phyloP scores from a whole-genome alignment of 2,113 vertebrate genomes.

The Forbesichthys papilliferus region DNA sequence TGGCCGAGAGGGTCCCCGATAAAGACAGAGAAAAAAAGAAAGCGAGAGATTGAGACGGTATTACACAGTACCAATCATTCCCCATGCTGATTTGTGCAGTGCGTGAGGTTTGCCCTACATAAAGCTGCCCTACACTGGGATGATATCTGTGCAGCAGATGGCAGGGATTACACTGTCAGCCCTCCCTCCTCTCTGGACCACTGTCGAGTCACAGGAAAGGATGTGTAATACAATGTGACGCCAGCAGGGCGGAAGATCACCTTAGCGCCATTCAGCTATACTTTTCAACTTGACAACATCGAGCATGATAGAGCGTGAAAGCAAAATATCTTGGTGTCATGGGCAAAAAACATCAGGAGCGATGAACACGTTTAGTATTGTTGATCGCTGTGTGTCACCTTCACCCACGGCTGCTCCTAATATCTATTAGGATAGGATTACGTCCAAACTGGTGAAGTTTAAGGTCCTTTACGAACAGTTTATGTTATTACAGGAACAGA shows the following conservation, averaged over 20 bases:
- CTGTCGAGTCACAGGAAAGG: constrained; percentile 46
- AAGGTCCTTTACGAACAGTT: too few relatives aligned
- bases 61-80: constrained; percentile 53
- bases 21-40: constrained; percentile 24
- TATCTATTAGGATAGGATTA: too few relatives aligned
- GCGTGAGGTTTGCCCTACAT: constrained; percentile 57
- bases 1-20: neutral
- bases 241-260: neutral
- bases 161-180: constrained; percentile 60
- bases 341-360: too few relatives aligned
- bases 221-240: constrained; percentile 40
- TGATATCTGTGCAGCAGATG: constrained; percentile 64
- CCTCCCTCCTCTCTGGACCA: constrained; percentile 21
- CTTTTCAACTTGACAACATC: neutral
- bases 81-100: constrained; percentile 26
- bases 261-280: neutral
- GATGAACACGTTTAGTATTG: too few relatives aligned
- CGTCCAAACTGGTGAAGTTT: too few relatives aligned
- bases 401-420: too few relatives aligned
- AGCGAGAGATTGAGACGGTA: constrained; percentile 26
- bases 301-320: neutral
- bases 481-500: too few relatives aligned
- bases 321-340: neutral
- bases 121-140: constrained; percentile 54
- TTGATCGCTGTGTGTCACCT: too few relatives aligned